Evolutionary conservation across 1,140 invertebrate genomes (phyloP).

Genomic region (Heliconius himera): DNA sequence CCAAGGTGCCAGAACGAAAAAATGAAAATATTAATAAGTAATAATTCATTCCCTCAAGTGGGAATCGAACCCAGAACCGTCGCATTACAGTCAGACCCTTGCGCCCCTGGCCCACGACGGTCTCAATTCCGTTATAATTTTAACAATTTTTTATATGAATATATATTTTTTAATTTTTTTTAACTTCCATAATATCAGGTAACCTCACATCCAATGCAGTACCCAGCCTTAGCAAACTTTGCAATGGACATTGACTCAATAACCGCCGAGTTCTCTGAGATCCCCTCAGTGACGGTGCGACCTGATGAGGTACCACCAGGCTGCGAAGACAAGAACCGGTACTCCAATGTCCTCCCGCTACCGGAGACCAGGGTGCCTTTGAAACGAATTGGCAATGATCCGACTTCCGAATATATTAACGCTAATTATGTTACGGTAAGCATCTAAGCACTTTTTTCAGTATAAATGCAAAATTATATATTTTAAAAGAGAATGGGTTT

Average conservation of each 20-base stretch:
- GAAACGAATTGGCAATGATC: conserved; percentile 85
- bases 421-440: conserved; percentile 93
- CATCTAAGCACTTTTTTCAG: not conserved
- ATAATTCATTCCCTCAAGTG: too few relatives aligned
- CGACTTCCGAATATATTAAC: conserved; percentile 94
- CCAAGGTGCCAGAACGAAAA: too few relatives aligned
- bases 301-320: conserved; percentile 92
- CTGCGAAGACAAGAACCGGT: conserved; percentile 95
- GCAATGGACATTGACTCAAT: conserved; percentile 87
- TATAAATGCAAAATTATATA: too few relatives aligned
- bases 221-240: conserved; percentile 88
- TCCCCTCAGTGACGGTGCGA: conserved; percentile 88
- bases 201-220: conserved; percentile 88
- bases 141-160: not conserved
- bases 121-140: not conserved
- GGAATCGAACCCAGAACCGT: too few relatives aligned
- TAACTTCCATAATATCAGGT: conserved; percentile 78
- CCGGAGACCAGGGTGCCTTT: conserved; percentile 93
- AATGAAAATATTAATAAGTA: too few relatives aligned
- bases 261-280: conserved; percentile 89
- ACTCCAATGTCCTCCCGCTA: conserved; percentile 95
- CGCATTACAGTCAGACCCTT: too few relatives aligned
- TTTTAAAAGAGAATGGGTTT: not conserved
- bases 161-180: not conserved
- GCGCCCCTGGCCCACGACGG: too few relatives aligned